These are phyloP conservation scores for Sebastes diaconus DNA, from an alignment of 2,797 vertebrate species.

Conservation along the genomic window DNA sequence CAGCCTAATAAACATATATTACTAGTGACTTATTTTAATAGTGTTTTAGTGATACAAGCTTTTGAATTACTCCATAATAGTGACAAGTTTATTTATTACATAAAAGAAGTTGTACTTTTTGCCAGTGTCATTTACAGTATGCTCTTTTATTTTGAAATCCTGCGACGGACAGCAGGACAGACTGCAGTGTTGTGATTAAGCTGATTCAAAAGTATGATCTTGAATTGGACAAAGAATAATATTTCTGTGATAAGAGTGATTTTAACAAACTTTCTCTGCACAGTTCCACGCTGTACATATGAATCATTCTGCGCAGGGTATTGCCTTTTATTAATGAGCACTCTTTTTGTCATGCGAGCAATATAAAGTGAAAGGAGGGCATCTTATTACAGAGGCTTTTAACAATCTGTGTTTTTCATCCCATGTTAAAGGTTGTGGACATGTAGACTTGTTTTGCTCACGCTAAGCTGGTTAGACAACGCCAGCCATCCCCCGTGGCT, in stretches of 20 bases:
- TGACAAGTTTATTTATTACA: constrained; percentile 46
- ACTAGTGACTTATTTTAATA: constrained; percentile 49
- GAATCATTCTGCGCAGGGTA: constrained; percentile 45
- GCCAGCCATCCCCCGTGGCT: constrained; percentile 56
- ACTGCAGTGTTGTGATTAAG: background rate
- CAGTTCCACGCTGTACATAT: constrained; percentile 46
- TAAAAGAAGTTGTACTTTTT: constrained; percentile 35
- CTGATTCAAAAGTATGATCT: constrained; percentile 28
- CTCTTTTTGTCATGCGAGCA: constrained; percentile 61
- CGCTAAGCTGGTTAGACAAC: constrained; percentile 31
- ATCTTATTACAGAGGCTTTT: constrained; percentile 26
- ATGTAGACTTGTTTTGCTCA: constrained; percentile 35
- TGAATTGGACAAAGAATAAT: constrained; percentile 11
- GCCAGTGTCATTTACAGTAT: constrained; percentile 21
- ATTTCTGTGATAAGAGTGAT: constrained; percentile 21
- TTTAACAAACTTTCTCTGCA: constrained; percentile 41
- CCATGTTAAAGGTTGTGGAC: constrained; percentile 35
- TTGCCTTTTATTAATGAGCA: constrained; percentile 36
- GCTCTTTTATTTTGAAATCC: constrained; percentile 22
- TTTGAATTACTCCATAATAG: constrained; percentile 47
- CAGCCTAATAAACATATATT: constrained; percentile 43
- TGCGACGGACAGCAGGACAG: background rate
- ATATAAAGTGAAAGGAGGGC: constrained; percentile 51
- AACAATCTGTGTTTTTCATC: constrained; percentile 35
- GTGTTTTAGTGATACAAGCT: constrained; percentile 49